These are phyloP conservation scores for Margaritifera margaritifera DNA, from an alignment of 2,888 invertebrate genomes.

Conservation along the genomic window DNA sequence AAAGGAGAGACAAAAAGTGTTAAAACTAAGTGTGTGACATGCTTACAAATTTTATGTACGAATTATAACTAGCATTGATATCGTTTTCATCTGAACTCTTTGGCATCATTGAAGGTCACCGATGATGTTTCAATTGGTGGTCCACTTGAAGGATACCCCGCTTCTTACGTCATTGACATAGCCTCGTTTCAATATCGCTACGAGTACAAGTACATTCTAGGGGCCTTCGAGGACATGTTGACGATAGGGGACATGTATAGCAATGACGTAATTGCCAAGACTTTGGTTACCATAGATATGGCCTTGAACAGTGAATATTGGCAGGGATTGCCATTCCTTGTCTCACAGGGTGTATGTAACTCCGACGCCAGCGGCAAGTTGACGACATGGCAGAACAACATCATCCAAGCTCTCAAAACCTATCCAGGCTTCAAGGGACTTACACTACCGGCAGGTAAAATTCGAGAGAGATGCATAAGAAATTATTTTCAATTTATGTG, in stretches of 20 bases:
- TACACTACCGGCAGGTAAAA: constrained; percentile 18
- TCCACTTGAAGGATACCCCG: constrained; percentile 23
- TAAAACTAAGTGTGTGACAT: too few species aligned
- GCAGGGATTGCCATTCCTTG: constrained; percentile 18
- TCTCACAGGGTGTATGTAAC: constrained; percentile 26
- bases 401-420: constrained; percentile 20
- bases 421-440: constrained; percentile 28
- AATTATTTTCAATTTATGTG: too few species aligned
- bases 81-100: too few species aligned
- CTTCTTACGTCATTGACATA: constrained; percentile 30
- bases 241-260: constrained; percentile 26
- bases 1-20: too few species aligned
- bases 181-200: constrained; percentile 35
- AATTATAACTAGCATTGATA: too few species aligned
- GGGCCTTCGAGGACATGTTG: constrained; percentile 26
- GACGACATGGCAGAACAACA: constrained; percentile 22
- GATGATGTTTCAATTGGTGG: constrained; percentile 15
- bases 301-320: constrained; percentile 34
- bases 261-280: constrained; percentile 35
- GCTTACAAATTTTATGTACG: too few species aligned
- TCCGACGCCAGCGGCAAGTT: constrained; percentile 12
- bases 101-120: too few species aligned
- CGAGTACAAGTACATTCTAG: constrained; percentile 32
- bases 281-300: constrained; percentile 26
- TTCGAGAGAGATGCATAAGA: too few species aligned